These are phyloP conservation scores for Euglossa dilemma DNA, from an alignment of 1,140 invertebrate genomes.

Conservation along the genomic window DNA sequence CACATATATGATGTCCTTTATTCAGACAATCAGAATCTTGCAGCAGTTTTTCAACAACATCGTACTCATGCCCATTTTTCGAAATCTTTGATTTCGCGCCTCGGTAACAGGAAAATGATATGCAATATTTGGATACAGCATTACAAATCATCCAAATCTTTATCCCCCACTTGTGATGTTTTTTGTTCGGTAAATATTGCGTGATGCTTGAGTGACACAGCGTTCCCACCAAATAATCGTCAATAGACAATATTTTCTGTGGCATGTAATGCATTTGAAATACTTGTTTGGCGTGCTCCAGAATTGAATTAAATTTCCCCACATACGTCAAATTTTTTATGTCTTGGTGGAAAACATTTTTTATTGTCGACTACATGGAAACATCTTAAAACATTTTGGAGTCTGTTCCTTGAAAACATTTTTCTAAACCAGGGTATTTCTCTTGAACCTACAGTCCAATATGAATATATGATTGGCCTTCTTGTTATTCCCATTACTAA, in stretches of 20 bases:
- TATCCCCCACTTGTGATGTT: not conserved
- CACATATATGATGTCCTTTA: conserved; percentile 15
- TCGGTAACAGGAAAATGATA: conserved; percentile 61
- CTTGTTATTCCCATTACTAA: not conserved
- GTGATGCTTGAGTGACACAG: not conserved
- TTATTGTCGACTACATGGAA: no score
- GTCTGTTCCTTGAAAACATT: no score
- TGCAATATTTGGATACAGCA: conserved; percentile 64
- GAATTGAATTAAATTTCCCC: no score
- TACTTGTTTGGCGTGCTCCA: no score
- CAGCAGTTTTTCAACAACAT: conserved; percentile 13
- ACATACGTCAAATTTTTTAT: not conserved
- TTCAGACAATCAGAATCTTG: conserved; percentile 11
- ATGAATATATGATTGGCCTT: not conserved
- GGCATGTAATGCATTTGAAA: conserved; percentile 6
- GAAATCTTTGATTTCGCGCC: conserved; percentile 38
- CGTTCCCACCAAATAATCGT: not conserved
- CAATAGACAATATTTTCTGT: conserved; percentile 14
- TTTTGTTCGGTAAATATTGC: not conserved
- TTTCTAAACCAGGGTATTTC: not conserved
- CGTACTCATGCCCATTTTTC: not conserved
- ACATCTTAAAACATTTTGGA: no score
- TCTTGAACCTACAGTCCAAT: not conserved
- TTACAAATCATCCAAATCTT: conserved; percentile 64
- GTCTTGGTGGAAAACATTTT: not conserved